Evolutionary conservation across 1,140 invertebrate species (phyloP).

Genomic region (Grapholita molesta): DNA sequence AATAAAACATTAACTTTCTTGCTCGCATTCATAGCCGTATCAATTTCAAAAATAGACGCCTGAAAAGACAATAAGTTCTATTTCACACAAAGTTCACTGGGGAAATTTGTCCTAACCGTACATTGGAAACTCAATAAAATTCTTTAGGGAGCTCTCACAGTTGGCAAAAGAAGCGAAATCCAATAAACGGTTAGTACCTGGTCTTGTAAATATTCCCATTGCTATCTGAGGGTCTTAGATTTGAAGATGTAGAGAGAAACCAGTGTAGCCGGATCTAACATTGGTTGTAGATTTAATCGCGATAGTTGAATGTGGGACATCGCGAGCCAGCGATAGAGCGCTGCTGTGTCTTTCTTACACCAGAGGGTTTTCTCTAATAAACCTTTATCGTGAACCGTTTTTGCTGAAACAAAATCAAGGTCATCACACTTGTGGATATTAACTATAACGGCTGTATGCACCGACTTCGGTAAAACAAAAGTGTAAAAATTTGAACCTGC

Average conservation of each 20-base stretch:
- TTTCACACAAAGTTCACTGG: not conserved
- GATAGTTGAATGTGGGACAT: too few relatives aligned
- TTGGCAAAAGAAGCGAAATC: slow-evolving; percentile 47
- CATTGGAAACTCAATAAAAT: slow-evolving; percentile 15
- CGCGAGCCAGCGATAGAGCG: too few relatives aligned
- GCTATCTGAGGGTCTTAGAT: not conserved
- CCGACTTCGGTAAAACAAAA: too few relatives aligned
- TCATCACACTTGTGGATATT: too few relatives aligned
- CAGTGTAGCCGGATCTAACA: not conserved
- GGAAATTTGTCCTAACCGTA: slow-evolving; percentile 11
- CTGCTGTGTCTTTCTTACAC: too few relatives aligned
- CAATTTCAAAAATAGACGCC: not conserved
- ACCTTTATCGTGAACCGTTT: too few relatives aligned
- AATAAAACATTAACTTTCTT: not conserved
- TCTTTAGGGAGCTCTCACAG: slow-evolving; percentile 19
- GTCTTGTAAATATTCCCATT: not conserved
- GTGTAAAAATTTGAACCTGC: too few relatives aligned
- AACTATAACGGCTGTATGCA: too few relatives aligned
- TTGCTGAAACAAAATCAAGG: too few relatives aligned
- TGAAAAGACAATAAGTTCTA: not conserved
- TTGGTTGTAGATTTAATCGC: too few relatives aligned
- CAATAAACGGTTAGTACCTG: slow-evolving; percentile 56
- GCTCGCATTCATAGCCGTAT: not conserved
- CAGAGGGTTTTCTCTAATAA: too few relatives aligned
- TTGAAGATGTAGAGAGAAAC: not conserved